Percentiles rank a stretch among this genome's conserved stretches.
Evolutionary conservation across 2,113 vertebrate species (phyloP).

Genomic region (Condylura cristata): DNA sequence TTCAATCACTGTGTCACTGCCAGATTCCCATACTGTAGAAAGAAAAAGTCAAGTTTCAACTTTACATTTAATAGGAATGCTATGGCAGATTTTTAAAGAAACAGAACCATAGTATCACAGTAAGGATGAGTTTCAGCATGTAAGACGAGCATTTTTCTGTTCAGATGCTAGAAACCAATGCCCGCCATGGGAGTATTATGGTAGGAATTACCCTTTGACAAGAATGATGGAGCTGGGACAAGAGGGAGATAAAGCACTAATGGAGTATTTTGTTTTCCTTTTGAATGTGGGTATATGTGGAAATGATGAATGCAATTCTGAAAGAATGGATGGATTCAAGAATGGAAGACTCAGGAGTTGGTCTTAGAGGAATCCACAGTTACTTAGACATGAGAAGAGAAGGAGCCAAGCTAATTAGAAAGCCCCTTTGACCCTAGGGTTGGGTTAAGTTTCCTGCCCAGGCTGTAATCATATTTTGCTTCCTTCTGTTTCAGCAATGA

Average conservation of each 20-base stretch:
- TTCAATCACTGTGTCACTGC: background rate
- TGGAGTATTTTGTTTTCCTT: background rate
- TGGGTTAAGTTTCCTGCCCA: background rate
- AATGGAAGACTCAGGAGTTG: background rate
- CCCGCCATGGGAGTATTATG: background rate
- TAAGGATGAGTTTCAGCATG: background rate
- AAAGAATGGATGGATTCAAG: background rate
- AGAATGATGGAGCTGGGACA: background rate
- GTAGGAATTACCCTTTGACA: background rate
- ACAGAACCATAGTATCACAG: background rate
- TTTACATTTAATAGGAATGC: background rate
- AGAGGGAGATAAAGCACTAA: background rate
- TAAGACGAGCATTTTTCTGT: background rate
- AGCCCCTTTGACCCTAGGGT: background rate
- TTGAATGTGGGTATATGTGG: background rate
- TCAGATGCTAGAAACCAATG: background rate
- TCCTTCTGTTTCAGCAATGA: background rate
- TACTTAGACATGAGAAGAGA: background rate
- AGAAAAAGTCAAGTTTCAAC: background rate
- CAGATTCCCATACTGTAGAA: background rate
- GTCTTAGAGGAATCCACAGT: background rate
- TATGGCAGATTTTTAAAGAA: background rate
- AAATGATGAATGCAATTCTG: background rate
- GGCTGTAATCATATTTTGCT: background rate
- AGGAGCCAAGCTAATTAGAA: background rate